A percentile compares a stretch with the other conserved stretches of the same genome.
Evolutionary conservation across 2,888 invertebrate genomes (phyloP).

Genomic region (Perdita meconis): DNA sequence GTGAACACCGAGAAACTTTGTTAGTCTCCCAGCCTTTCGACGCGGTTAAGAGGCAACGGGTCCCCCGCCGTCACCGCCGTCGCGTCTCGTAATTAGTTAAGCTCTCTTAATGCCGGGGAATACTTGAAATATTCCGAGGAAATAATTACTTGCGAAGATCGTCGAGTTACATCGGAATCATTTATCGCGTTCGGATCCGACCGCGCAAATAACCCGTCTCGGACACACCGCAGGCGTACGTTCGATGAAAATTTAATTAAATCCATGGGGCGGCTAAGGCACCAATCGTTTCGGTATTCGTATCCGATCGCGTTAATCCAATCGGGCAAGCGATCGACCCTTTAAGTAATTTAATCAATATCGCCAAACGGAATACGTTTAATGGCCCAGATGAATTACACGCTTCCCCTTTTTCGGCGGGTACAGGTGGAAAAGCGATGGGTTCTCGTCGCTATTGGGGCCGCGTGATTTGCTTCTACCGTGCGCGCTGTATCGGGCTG

Average conservation of each 20-base stretch:
- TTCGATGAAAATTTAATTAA: slow-evolving; percentile 53
- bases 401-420: neutral
- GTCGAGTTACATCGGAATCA: slow-evolving; percentile 26
- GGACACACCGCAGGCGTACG: slow-evolving; percentile 36
- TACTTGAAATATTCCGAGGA: slow-evolving; percentile 46
- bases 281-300: slow-evolving; percentile 45
- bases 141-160: slow-evolving; percentile 44
- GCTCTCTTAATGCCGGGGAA: slow-evolving; percentile 45
- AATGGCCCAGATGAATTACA: slow-evolving; percentile 42
- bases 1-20: slow-evolving; percentile 61
- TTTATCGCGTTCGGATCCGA: neutral
- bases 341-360: slow-evolving; percentile 54
- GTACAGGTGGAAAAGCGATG: neutral
- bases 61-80: neutral
- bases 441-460: neutral
- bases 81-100: slow-evolving; percentile 61
- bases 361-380: slow-evolving; percentile 30
- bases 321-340: slow-evolving; percentile 42
- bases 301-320: slow-evolving; percentile 49
- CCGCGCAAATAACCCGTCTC: neutral
- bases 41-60: slow-evolving; percentile 55
- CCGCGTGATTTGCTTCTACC: too few species aligned
- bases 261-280: slow-evolving; percentile 38
- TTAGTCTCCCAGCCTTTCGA: slow-evolving; percentile 59
- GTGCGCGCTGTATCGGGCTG: too few species aligned